Conservation (phyloP, 2,888 invertebrate genomes). For the Anthoptus insignis region DNA sequence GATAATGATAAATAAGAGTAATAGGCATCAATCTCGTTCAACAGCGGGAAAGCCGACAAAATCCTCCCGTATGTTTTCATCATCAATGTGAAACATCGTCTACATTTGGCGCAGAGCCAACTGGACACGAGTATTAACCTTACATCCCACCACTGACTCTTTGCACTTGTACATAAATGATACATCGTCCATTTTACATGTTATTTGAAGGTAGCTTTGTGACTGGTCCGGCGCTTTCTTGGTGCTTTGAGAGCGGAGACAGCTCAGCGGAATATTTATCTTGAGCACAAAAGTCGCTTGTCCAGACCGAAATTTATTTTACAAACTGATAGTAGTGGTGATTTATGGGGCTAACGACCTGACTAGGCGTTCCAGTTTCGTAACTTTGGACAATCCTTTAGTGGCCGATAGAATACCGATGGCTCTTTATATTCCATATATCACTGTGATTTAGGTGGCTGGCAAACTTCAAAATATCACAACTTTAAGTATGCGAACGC, state of each 20-base stretch:
- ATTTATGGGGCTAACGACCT: too few relatives aligned
- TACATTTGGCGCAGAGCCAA: constrained; percentile 44
- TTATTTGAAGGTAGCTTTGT: constrained; percentile 15
- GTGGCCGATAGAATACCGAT: too few relatives aligned
- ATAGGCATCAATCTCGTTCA: too few relatives aligned
- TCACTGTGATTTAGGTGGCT: too few relatives aligned
- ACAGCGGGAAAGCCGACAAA: background rate
- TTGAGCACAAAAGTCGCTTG: constrained; percentile 3
- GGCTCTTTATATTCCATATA: too few relatives aligned
- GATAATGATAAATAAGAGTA: too few relatives aligned
- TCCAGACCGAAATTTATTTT: background rate
- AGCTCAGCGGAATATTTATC: constrained; percentile 6
- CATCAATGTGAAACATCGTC: constrained; percentile 26
- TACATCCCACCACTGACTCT: constrained; percentile 41
- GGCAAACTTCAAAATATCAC: too few relatives aligned
- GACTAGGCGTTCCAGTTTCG: too few relatives aligned
- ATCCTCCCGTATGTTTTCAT: constrained; percentile 7
- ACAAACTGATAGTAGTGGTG: background rate
- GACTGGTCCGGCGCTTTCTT: constrained; percentile 4
- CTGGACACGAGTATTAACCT: constrained; percentile 40
- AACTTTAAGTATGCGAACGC: too few relatives aligned
- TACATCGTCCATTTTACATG: constrained; percentile 35
- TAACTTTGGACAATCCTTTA: too few relatives aligned
- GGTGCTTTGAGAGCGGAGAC: background rate
- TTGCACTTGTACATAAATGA: constrained; percentile 36